phyloP scores from a whole-genome alignment of 1,140 invertebrate genomes.

The Seison nebaliae region DNA sequence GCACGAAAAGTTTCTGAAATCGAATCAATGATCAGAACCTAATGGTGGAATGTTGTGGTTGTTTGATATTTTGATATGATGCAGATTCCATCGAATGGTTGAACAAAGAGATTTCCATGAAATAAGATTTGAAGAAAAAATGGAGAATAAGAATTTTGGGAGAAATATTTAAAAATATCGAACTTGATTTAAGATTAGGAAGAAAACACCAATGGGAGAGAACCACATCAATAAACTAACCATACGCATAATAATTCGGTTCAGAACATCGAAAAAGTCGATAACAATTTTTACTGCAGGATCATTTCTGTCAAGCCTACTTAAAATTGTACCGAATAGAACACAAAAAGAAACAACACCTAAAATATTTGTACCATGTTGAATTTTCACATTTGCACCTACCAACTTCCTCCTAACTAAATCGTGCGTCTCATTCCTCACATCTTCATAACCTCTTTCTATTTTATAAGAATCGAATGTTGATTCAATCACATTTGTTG shows the following conservation, averaged over 20 bases:
- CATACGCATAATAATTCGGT: conserved; percentile 31
- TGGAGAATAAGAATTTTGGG: conserved; percentile 42
- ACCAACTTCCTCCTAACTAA: too few relatives aligned
- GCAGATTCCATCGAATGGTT: too few relatives aligned
- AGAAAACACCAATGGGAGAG: neutral
- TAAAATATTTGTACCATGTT: conserved; percentile 23
- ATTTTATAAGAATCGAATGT: too few relatives aligned
- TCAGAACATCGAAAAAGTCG: conserved; percentile 30
- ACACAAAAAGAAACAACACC: conserved; percentile 33
- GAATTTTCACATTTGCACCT: too few relatives aligned
- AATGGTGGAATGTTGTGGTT: too few relatives aligned
- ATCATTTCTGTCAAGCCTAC: conserved; percentile 23
- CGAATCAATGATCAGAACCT: conserved; percentile 11
- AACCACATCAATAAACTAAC: conserved; percentile 27
- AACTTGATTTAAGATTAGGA: neutral
- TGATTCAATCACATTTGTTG: too few relatives aligned
- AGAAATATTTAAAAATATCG: neutral
- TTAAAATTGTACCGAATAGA: conserved; percentile 32
- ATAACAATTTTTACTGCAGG: conserved; percentile 27
- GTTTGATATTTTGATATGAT: too few relatives aligned
- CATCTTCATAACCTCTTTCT: too few relatives aligned
- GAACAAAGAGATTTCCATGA: conserved; percentile 64
- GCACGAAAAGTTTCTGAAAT: conserved; percentile 4
- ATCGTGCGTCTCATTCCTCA: too few relatives aligned
- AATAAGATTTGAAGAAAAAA: conserved; percentile 70